A percentile compares a stretch with the other conserved stretches of the same genome.
phyloP scores from a whole-genome alignment of 2,113 vertebrate species.

The Connochaetes taurinus region DNA sequence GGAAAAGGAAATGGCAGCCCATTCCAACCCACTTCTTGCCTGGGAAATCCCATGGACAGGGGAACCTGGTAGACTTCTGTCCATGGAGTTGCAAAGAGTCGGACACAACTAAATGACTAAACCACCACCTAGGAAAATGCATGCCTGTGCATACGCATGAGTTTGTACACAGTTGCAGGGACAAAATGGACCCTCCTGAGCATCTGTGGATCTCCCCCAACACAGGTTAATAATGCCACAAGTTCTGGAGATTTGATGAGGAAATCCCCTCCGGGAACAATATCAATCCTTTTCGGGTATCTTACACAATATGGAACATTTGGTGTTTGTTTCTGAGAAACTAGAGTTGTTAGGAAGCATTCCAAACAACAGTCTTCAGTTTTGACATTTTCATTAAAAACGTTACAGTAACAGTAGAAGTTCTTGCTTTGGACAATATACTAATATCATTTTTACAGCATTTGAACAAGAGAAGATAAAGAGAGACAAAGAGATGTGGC shows the following conservation, averaged over 20 bases:
- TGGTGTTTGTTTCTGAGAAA: not conserved
- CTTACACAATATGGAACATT: not conserved
- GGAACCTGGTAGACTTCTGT: not conserved
- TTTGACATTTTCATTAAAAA: not conserved
- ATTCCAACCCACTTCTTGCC: not conserved
- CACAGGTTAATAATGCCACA: not conserved
- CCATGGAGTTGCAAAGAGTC: not conserved
- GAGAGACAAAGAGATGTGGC: not conserved
- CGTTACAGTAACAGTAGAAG: not conserved
- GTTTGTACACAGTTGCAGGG: not conserved
- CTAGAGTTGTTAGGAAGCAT: not conserved
- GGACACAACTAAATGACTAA: not conserved
- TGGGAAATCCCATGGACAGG: not conserved
- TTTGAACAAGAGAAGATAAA: not conserved
- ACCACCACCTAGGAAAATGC: not conserved
- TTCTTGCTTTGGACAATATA: not conserved
- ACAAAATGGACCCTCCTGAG: not conserved
- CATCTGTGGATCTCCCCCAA: not conserved
- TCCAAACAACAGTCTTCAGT: not conserved
- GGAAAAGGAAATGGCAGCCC: not conserved
- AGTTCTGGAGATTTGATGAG: not conserved
- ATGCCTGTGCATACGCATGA: not conserved
- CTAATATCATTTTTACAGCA: not conserved
- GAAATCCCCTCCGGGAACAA: not conserved
- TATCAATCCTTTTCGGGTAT: not conserved